Base-by-base conservation (phyloP, 35 echinoderm and acorn worm genomes). In the Stichopus chloronotus region DNA sequence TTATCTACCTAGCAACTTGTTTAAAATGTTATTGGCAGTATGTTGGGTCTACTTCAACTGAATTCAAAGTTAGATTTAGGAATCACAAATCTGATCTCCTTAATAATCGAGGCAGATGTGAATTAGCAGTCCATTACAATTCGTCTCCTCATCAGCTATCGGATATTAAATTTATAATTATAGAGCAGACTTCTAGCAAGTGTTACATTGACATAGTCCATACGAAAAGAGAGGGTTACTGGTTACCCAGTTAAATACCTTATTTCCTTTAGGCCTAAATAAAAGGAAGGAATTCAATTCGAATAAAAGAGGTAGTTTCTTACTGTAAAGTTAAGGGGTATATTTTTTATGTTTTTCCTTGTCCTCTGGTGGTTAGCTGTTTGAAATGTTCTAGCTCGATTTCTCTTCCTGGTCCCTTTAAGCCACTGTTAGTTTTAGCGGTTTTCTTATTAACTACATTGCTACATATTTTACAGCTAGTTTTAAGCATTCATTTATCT, bases 221-320 rank as follows among this genome's bases (percentile, higher is more conserved):
- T 21, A 78, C 17, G 6, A 78, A 78, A 78, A 78, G 21, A 23
- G 76, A 78, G 8, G 21, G 76, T 5, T 21, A 78, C 9, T 78
- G 76, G 76, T 78, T 78, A 43, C 21, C 11, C 76, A 78, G 76
- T 25, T 78, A 2, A 5, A 78, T 78, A 78, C 76, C 5, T 78
- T 78, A 23, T 78, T 24, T 78, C 76, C 76, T 78, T 24, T 78
- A 78, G 76, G 21, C 9, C 76, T 78, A 21, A 78, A 22, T 0
- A 78, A 78, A 78, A 78, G 76, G 12, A 78, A 78, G 52, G 76
- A 78, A 78, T 78, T 78, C 11, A 78, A 78, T 78, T 78, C 76
- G 9, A 25, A 78, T 43, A 78, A 78, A 78, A 78, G 21, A 17
- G 72, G 4, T 5, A 76, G 72, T 3, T 76, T 76, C 16, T 3